phyloP scores from a whole-genome alignment of 2,113 vertebrate species.

The Myrmophylax atrothorax region DNA sequence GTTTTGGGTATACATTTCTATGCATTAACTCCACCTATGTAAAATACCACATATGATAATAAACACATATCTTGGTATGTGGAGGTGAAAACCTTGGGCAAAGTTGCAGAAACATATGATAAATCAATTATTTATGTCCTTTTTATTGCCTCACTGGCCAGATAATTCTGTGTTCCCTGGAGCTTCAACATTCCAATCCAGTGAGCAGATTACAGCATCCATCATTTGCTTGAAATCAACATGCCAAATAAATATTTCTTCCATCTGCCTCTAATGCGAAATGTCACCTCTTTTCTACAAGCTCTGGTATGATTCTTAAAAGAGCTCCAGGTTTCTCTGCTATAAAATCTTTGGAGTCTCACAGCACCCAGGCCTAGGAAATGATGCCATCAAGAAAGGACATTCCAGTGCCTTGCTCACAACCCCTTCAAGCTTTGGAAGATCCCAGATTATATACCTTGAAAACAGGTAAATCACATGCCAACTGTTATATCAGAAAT shows the following conservation, averaged over 20 bases:
- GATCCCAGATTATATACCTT: background rate
- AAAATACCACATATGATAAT: background rate
- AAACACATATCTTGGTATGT: background rate
- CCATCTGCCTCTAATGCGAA: background rate
- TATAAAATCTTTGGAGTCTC: background rate
- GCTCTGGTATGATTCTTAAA: background rate
- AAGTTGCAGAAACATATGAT: background rate
- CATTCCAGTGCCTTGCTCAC: background rate
- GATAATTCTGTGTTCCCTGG: background rate
- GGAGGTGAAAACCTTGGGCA: background rate
- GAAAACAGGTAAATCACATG: background rate
- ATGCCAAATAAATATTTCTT: conserved; percentile 27
- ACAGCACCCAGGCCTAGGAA: background rate
- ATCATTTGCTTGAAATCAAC: conserved; percentile 35
- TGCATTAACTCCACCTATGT: background rate
- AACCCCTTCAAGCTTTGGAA: background rate
- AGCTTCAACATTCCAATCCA: conserved; percentile 21
- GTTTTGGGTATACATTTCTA: background rate
- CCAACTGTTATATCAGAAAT: background rate
- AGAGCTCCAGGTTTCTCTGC: background rate
- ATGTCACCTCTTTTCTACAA: background rate
- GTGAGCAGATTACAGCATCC: conserved; percentile 15
- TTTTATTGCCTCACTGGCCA: conserved; percentile 11
- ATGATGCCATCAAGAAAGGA: background rate
- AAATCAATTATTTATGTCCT: conserved; percentile 32